Evolutionary conservation across 2,888 invertebrate genomes (phyloP).

Genomic region (Odontocolon sp.): DNA sequence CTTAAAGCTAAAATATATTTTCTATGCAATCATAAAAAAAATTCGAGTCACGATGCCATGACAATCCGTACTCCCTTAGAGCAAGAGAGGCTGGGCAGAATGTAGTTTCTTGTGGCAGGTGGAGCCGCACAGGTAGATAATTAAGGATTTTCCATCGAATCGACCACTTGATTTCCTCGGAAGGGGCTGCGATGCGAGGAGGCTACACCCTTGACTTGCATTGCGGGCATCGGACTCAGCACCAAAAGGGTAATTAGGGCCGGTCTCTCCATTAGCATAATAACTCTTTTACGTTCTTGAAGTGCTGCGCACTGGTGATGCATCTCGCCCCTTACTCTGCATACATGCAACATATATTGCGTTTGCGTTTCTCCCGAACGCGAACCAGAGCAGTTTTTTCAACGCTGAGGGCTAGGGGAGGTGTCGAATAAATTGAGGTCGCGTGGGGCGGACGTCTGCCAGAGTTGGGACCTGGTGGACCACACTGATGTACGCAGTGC

Average conservation of each 20-base stretch:
- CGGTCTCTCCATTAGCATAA: slow-evolving; percentile 76
- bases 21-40: slow-evolving; percentile 26
- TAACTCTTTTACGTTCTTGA: slow-evolving; percentile 75
- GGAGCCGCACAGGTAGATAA: slow-evolving; percentile 60
- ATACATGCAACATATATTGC: slow-evolving; percentile 21
- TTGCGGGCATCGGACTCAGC: slow-evolving; percentile 12
- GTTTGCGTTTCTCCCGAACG: slow-evolving; percentile 11
- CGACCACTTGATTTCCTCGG: slow-evolving; percentile 51
- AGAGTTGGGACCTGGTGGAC: slow-evolving; percentile 66
- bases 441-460: slow-evolving; percentile 78
- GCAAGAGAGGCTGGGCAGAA: slow-evolving; percentile 5
- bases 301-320: slow-evolving; percentile 40
- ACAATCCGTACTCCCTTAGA: slow-evolving; percentile 34
- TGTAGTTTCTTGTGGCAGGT: slow-evolving; percentile 52
- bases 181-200: slow-evolving; percentile 32
- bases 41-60: slow-evolving; percentile 36
- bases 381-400: slow-evolving; percentile 67
- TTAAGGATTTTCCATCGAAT: slow-evolving; percentile 62
- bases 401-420: slow-evolving; percentile 78
- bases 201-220: slow-evolving; percentile 50
- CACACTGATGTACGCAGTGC: slow-evolving; percentile 66
- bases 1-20: neutral
- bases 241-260: slow-evolving; percentile 71
- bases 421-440: slow-evolving; percentile 81
- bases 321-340: slow-evolving; percentile 22